Evolutionary conservation across 2,888 invertebrate species (phyloP).

Genomic region (Eudasyphora cyanicolor): DNA sequence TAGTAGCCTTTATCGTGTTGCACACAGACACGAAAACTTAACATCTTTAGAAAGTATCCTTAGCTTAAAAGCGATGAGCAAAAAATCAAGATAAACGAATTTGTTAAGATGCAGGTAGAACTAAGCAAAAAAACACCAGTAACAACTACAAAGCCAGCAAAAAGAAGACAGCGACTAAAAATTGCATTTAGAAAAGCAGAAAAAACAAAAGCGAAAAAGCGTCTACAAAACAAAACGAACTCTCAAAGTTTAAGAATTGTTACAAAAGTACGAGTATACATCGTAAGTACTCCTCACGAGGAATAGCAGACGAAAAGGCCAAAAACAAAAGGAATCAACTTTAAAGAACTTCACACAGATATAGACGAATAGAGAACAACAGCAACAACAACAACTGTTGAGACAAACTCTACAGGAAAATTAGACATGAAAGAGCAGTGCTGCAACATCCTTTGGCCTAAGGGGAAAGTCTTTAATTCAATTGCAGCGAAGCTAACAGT

Average conservation of each 20-base stretch:
- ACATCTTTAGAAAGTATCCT: conserved; percentile 19
- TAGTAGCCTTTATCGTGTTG: not conserved
- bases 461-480: conserved; percentile 22
- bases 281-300: too few relatives aligned
- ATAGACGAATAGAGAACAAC: not conserved
- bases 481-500: not conserved
- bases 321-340: not conserved
- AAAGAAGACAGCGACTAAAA: not conserved
- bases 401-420: conserved; percentile 1
- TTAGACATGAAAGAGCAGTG: conserved; percentile 30
- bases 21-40: conserved; percentile 48
- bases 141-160: too few relatives aligned
- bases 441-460: conserved; percentile 10
- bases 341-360: not conserved
- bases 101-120: not conserved
- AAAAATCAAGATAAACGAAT: not conserved
- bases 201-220: not conserved
- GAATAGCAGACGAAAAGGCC: not conserved
- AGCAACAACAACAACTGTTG: not conserved
- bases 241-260: conserved; percentile 30
- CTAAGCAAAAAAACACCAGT: not conserved
- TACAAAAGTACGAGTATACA: not conserved
- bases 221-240: conserved; percentile 16
- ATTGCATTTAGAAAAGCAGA: conserved; percentile 4
- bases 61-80: not conserved